phyloP scores from a whole-genome alignment of 2,797 vertebrate species.

The Etheostoma nigrum region DNA sequence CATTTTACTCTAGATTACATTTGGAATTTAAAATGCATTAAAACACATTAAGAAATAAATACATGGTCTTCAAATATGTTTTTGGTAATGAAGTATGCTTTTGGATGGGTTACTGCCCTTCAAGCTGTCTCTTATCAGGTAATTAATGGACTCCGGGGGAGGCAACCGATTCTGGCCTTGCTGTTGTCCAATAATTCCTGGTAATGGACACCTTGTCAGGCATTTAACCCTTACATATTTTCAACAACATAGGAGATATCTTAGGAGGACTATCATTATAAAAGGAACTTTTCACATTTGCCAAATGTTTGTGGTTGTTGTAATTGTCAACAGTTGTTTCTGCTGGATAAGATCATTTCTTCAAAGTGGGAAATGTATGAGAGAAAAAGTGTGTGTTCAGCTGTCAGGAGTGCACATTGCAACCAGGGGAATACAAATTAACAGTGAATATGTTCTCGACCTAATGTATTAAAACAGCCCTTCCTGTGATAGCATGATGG shows the following conservation, averaged over 20 bases:
- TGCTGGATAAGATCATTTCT: slow-evolving; percentile 15
- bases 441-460: slow-evolving; percentile 12
- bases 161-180: too few species aligned
- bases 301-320: slow-evolving; percentile 5
- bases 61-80: too few species aligned
- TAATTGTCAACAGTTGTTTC: slow-evolving; percentile 28
- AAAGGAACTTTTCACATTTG: neutral
- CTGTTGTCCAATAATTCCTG: too few species aligned
- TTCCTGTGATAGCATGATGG: slow-evolving; percentile 1
- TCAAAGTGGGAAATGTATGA: neutral
- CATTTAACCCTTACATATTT: too few species aligned
- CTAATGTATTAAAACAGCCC: slow-evolving; percentile 29
- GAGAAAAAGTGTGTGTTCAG: neutral
- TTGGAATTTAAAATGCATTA: too few species aligned
- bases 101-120: too few species aligned
- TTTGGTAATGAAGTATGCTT: too few species aligned
- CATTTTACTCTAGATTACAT: too few species aligned
- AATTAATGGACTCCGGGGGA: too few species aligned
- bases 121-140: too few species aligned
- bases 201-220: too few species aligned
- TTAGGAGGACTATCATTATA: slow-evolving; percentile 1
- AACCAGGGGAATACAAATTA: slow-evolving; percentile 13
- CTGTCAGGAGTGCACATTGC: neutral
- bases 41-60: too few species aligned
- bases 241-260: neutral